Conservation (phyloP, 2,797 vertebrate species). For the Characodon lateralis region DNA sequence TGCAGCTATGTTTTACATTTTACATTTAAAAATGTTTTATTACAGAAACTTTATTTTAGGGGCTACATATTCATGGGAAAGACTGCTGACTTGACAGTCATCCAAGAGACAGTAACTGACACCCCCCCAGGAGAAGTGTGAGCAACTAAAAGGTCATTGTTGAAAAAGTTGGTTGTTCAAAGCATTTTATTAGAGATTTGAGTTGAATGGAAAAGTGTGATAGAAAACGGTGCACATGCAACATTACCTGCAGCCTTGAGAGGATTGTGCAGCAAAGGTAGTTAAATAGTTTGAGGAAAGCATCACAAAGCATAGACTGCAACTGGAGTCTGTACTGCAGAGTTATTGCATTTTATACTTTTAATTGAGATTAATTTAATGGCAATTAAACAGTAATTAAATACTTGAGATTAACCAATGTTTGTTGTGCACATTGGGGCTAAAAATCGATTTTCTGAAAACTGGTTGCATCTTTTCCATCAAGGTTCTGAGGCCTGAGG, state of each 20-base stretch:
- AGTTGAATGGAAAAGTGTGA: too few relatives aligned
- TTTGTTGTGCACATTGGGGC: neutral
- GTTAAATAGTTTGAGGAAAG: neutral
- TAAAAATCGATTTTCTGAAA: neutral
- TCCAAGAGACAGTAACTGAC: neutral
- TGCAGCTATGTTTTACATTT: too few relatives aligned
- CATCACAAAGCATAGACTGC: neutral
- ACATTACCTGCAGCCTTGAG: neutral
- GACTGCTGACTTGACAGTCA: neutral
- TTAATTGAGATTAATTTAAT: neutral
- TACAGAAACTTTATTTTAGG: neutral
- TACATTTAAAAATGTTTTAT: neutral
- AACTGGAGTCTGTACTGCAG: neutral
- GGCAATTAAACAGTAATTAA: neutral
- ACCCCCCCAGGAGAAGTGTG: neutral
- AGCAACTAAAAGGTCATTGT: too few relatives aligned
- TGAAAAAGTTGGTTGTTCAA: neutral
- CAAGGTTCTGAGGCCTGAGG: slow-evolving; percentile 29
- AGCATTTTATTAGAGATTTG: neutral
- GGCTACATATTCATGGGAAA: neutral
- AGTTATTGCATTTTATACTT: neutral
- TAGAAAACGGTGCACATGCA: too few relatives aligned
- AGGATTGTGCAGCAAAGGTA: neutral
- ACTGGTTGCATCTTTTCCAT: neutral
- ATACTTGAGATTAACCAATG: neutral